Base-by-base conservation (phyloP, 1,140 invertebrate species). In the Drosophila sucinea region DNA sequence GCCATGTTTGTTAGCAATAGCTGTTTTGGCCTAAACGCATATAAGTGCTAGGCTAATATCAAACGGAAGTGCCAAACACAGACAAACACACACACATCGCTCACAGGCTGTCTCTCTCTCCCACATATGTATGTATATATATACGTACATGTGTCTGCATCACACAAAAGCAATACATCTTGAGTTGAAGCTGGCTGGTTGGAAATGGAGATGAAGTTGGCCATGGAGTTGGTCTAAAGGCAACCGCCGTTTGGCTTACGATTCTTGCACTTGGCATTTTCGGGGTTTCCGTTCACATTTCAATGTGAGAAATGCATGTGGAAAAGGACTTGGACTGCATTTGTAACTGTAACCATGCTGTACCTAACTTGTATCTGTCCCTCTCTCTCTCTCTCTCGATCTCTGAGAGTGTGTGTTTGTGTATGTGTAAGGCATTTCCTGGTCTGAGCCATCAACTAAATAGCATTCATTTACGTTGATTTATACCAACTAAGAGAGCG, bases 401-500 rank as follows among this genome's bases (percentile, higher is more conserved):
- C n/a, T 61, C 10, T 67, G 25, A 67, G 27, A 7, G 2, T 66
- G 61, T 64, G 54, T 71, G 67, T 77, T 77, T 79, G 84, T 73
- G 76, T 89, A 83, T 89, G 80, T 85, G 80, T 85, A 81, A 85
- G 70, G 85, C 84, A 87, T 87, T 90, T 87, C 84, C 84, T 89
- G 84, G 84, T 77, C 63, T 69, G 73, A 57, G 77, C 83, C 84
- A 89, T 87, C 84, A 87, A 87, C 89, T 81, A 90, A 90, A 90
- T 90, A 84, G 84, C 81, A 84, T 90, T 89, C 87, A 90, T 90
- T 91, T 90, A 74, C 89, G 77, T 83, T 90, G 87, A 90, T 90
- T 90, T 90, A 90, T 90, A 80, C 78, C 57, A 70, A 60, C 79
- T 55, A 33, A 76, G 60, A 67, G 55, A 78, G 27, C 63, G 60